Percentiles rank a stretch among this genome's conserved stretches.
Conservation (phyloP, 2,888 invertebrate genomes). For the Eulithis testata region DNA sequence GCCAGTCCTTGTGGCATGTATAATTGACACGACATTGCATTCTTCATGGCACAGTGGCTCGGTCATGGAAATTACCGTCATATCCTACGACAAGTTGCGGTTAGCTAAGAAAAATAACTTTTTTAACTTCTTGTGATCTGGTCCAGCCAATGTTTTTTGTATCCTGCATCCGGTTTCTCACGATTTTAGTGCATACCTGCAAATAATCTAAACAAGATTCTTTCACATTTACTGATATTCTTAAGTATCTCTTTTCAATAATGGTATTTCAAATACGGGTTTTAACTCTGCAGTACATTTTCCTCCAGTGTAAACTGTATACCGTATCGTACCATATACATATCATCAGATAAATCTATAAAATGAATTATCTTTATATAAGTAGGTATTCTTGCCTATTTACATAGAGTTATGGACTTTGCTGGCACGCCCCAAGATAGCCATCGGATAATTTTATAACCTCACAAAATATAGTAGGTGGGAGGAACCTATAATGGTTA, state of each 20-base stretch:
- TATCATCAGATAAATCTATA: neutral
- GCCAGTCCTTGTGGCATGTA: conserved; percentile 38
- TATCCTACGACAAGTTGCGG: conserved; percentile 20
- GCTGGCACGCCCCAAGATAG: conserved; percentile 6
- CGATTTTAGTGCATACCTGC: neutral
- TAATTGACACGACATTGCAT: conserved; percentile 39
- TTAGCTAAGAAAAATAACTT: conserved; percentile 6
- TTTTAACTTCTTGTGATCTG: conserved; percentile 8
- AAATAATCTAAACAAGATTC: conserved; percentile 10
- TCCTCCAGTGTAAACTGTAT: neutral
- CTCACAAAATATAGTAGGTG: conserved; percentile 1
- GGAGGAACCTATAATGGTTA: too few species aligned
- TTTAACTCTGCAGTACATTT: neutral
- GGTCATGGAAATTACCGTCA: conserved; percentile 33
- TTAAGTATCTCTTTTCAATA: conserved; percentile 5
- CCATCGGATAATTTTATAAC: conserved; percentile 5
- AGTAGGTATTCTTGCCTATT: conserved; percentile 5
- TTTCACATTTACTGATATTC: conserved; percentile 14
- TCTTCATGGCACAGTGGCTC: conserved; percentile 37
- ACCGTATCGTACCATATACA: too few species aligned
- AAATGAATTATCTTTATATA: neutral
- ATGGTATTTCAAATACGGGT: neutral
- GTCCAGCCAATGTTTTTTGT: conserved; percentile 5
- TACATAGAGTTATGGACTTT: conserved; percentile 14
- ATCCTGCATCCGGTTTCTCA: conserved; percentile 24